Percentiles rank a stretch among this genome's conserved stretches.
phyloP scores from a whole-genome alignment of 2,888 invertebrate species.

The Drosophila emarginata region DNA sequence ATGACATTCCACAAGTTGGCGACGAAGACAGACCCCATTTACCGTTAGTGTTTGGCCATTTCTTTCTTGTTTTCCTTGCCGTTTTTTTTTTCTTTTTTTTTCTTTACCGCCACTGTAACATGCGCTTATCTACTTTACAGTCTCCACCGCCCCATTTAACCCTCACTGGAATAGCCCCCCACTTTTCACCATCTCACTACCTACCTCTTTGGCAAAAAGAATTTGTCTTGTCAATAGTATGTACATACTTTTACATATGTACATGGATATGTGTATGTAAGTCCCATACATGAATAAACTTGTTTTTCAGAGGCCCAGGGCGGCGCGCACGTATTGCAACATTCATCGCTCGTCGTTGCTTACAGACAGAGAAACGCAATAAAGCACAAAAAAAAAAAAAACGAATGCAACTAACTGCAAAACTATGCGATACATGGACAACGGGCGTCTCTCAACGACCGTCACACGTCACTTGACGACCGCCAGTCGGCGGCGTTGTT shows the following conservation, averaged over 20 bases:
- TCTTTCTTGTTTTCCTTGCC: conserved; percentile 22
- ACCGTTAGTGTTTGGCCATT: conserved; percentile 22
- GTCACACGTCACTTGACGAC: conserved; percentile 6
- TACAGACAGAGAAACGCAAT: not conserved
- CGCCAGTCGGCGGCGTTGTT: not conserved
- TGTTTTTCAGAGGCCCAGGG: not conserved
- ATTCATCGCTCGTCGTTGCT: not conserved
- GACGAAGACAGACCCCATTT: not conserved
- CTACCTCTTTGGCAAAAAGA: conserved; percentile 10
- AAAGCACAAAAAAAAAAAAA: not conserved
- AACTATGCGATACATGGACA: conserved; percentile 2
- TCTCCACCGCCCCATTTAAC: conserved; percentile 11
- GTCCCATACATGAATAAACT: not conserved
- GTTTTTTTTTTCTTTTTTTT: conserved; percentile 30
- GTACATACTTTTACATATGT: not conserved
- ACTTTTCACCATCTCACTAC: conserved; percentile 1
- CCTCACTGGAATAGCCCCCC: not conserved
- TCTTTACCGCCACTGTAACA: no score
- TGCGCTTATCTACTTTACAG: conserved; percentile 46
- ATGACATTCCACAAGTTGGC: conserved; percentile 67
- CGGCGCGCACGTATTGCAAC: not conserved
- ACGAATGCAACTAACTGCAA: conserved; percentile 2
- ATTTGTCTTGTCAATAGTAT: conserved; percentile 36
- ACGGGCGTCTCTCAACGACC: conserved; percentile 5
- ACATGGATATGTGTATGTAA: not conserved